Percentiles rank a stretch among this genome's conserved stretches.
phyloP scores from a whole-genome alignment of 2,888 invertebrate species.

The Torymus texanus region DNA sequence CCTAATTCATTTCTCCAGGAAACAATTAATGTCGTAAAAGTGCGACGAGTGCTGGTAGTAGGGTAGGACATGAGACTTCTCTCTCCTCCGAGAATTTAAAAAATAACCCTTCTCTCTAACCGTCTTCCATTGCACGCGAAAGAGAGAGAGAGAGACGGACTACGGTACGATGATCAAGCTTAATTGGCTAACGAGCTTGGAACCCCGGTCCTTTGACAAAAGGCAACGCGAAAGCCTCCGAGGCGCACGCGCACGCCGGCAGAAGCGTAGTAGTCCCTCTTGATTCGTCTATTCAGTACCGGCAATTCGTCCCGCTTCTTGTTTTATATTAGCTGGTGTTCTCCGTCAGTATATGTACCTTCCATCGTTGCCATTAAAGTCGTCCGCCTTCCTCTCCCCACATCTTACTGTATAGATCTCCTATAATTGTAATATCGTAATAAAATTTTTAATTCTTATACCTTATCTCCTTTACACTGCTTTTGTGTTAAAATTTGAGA shows the following conservation, averaged over 20 bases:
- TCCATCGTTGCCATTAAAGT: not conserved
- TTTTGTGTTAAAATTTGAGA: too few relatives aligned
- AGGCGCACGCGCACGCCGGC: not conserved
- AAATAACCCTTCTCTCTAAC: not conserved
- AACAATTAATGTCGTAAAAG: too few relatives aligned
- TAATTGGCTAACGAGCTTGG: constrained; percentile 46
- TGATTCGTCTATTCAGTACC: constrained; percentile 48
- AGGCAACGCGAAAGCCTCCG: constrained; percentile 43
- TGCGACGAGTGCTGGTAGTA: too few relatives aligned
- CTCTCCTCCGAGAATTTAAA: too few relatives aligned
- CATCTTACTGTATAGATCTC: not conserved
- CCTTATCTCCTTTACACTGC: too few relatives aligned
- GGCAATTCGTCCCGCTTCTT: constrained; percentile 38
- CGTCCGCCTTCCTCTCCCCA: not conserved
- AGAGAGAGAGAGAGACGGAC: constrained; percentile 24
- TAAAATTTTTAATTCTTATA: not conserved
- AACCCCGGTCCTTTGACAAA: constrained; percentile 46
- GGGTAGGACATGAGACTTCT: too few relatives aligned
- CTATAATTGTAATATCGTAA: constrained; percentile 11
- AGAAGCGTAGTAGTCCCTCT: not conserved
- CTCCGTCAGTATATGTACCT: constrained; percentile 1
- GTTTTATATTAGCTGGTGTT: constrained; percentile 15
- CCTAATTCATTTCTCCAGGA: too few relatives aligned
- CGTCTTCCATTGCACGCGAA: constrained; percentile 33
- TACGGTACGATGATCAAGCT: constrained; percentile 36